Evolutionary conservation across 2,888 invertebrate genomes (phyloP).

Genomic region (Pollenia griseotomentosa): DNA sequence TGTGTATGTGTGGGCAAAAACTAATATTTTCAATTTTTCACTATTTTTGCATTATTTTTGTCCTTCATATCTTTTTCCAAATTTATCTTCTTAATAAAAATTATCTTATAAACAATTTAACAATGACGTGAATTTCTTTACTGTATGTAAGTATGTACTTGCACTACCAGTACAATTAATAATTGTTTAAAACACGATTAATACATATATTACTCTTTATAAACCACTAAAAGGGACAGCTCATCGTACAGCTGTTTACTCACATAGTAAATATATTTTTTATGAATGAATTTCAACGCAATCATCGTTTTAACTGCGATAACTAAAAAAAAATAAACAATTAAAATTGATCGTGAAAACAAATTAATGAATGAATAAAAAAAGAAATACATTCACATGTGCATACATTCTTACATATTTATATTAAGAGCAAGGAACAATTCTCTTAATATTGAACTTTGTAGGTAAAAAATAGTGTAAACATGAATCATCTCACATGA

Average conservation of each 20-base stretch:
- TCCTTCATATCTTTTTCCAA: too few relatives aligned
- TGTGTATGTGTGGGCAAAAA: too few relatives aligned
- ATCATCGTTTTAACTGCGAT: not conserved
- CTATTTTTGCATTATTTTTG: too few relatives aligned
- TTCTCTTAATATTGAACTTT: not conserved
- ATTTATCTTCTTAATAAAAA: too few relatives aligned
- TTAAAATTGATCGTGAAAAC: not conserved
- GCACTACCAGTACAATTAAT: not conserved
- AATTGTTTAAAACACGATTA: not conserved
- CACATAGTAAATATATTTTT: slow-evolving; percentile 41
- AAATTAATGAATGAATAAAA: not conserved
- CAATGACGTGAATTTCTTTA: too few relatives aligned
- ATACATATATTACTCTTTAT: not conserved
- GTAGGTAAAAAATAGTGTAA: too few relatives aligned
- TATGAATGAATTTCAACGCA: slow-evolving; percentile 50
- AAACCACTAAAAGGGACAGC: slow-evolving; percentile 2
- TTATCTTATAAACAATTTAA: too few relatives aligned
- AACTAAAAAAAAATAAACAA: not conserved
- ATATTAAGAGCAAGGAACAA: slow-evolving; percentile 30
- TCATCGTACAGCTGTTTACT: slow-evolving; percentile 14
- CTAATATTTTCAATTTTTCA: too few relatives aligned
- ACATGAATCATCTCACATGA: slow-evolving; percentile 21
- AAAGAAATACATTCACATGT: too few relatives aligned
- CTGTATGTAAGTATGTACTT: not conserved
- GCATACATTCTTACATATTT: not conserved